These are phyloP conservation scores for Ormyrus labotus DNA, from an alignment of 2,888 invertebrate species.

Conservation along the genomic window DNA sequence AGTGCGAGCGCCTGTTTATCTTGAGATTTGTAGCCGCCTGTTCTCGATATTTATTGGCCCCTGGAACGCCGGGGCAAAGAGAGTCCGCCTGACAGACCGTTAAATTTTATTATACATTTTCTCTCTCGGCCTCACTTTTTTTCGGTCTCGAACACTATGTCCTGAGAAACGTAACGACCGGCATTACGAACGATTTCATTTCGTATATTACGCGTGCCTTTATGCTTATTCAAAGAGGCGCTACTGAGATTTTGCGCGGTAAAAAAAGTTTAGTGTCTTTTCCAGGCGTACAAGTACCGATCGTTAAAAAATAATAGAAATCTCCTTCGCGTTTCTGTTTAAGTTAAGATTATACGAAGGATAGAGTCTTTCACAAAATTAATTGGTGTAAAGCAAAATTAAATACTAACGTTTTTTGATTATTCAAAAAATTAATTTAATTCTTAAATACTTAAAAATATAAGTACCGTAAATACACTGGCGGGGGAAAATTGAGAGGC, in stretches of 20 bases:
- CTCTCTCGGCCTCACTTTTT: conserved; percentile 33
- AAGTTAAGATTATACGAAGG: too few species aligned
- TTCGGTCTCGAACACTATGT: background rate
- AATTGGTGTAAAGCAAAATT: too few species aligned
- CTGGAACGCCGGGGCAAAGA: conserved; percentile 27
- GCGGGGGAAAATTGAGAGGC: conserved; percentile 53
- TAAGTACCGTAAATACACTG: background rate
- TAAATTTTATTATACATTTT: conserved; percentile 70
- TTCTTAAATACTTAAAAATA: too few species aligned
- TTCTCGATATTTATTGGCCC: conserved; percentile 71
- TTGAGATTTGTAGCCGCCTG: conserved; percentile 72
- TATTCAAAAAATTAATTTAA: too few species aligned
- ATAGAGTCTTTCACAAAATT: too few species aligned
- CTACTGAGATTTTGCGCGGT: background rate
- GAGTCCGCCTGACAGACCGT: conserved; percentile 66
- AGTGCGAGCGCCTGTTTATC: conserved; percentile 68
- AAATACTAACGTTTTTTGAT: too few species aligned
- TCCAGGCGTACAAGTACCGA: background rate
- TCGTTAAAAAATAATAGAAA: too few species aligned
- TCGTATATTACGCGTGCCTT: conserved; percentile 50
- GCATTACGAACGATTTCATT: conserved; percentile 55
- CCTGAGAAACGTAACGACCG: conserved; percentile 35
- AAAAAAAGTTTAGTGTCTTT: conserved; percentile 14
- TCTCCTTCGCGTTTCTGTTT: too few species aligned
- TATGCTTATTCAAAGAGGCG: conserved; percentile 52